phyloP scores from a whole-genome alignment of 2,888 invertebrate genomes.

The Campaea margaritaria region DNA sequence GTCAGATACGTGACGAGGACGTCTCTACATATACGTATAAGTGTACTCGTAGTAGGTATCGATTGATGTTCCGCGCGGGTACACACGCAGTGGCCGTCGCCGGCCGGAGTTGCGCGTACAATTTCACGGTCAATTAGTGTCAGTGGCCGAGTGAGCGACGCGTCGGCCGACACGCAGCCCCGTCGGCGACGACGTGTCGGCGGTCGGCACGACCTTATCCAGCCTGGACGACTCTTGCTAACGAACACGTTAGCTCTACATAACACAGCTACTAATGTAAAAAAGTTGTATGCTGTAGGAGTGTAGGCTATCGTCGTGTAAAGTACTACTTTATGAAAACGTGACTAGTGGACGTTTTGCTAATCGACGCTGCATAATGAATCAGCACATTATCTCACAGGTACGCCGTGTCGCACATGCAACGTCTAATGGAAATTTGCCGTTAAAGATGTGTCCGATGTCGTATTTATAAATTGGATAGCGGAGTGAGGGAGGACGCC shows the following conservation, averaged over 20 bases:
- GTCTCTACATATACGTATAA: not conserved
- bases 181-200: not conserved
- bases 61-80: not conserved
- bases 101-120: conserved; percentile 27
- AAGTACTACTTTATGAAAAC: not conserved
- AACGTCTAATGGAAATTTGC: conserved; percentile 14
- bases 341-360: not conserved
- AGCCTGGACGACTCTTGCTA: no score
- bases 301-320: not conserved
- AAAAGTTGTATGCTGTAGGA: no score
- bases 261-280: no score
- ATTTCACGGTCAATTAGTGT: conserved; percentile 46
- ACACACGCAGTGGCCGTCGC: conserved; percentile 4
- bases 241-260: no score
- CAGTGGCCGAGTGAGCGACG: conserved; percentile 13
- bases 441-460: conserved; percentile 30
- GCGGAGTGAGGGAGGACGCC: conserved; percentile 12
- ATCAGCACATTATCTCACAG: conserved; percentile 1
- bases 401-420: conserved; percentile 7
- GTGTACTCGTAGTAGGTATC: no score
- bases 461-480: conserved; percentile 17
- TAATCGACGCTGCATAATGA: conserved; percentile 2
- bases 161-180: not conserved
- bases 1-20: no score
- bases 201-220: no score